Conservation (phyloP, 2,888 invertebrate species). For the Helleia helle region DNA sequence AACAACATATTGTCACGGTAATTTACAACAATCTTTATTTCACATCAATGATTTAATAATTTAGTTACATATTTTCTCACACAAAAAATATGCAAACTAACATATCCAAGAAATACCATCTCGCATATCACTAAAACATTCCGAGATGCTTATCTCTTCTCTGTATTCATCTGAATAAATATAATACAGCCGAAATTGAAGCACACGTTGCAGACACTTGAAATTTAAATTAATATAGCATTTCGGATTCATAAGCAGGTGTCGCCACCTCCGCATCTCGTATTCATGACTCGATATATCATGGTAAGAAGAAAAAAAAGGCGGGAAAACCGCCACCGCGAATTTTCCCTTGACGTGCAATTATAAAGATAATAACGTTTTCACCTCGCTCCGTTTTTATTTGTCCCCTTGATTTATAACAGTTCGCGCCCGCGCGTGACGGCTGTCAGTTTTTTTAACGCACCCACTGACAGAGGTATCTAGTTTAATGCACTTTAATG, state of each 20-base stretch:
- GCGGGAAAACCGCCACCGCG: constrained; percentile 37
- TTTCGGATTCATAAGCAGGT: constrained; percentile 67
- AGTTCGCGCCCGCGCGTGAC: constrained; percentile 29
- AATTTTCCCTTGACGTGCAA: constrained; percentile 59
- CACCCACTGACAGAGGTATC: background rate
- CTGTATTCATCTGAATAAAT: constrained; percentile 6
- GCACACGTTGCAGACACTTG: background rate
- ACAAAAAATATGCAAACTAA: background rate
- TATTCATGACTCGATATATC: constrained; percentile 72
- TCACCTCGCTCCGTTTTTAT: constrained; percentile 66
- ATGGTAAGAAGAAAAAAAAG: constrained; percentile 39
- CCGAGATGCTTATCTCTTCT: constrained; percentile 7
- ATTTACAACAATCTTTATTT: too few species aligned
- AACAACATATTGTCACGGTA: too few species aligned
- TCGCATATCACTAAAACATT: background rate
- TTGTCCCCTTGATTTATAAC: constrained; percentile 69
- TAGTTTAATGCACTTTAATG: background rate
- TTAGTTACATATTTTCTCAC: too few species aligned
- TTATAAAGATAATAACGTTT: constrained; percentile 74
- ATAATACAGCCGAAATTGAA: constrained; percentile 1
- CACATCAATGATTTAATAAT: too few species aligned
- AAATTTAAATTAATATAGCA: constrained; percentile 17
- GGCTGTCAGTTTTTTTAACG: constrained; percentile 12
- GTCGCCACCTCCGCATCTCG: constrained; percentile 53
- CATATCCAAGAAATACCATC: constrained; percentile 1